Evolutionary conservation across 2,888 invertebrate species (phyloP), one percentile per base, ranked within the genome.

Genomic region (Ditula angustiorana): DNA sequence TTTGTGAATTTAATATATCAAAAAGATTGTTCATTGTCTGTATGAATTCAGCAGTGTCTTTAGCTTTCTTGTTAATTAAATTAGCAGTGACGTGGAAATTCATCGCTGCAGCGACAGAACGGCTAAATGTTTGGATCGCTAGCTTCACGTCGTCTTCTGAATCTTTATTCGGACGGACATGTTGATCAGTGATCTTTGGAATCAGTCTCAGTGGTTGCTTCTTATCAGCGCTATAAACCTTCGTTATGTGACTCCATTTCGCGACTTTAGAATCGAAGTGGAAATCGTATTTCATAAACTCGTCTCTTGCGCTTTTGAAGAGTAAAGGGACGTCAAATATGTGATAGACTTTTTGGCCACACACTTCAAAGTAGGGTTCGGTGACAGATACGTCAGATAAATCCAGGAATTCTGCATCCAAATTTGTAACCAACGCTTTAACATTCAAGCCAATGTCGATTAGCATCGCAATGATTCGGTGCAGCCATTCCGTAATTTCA

Each of bases 251-350:
- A 23, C 21, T 19, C 65, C 61, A 66, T 56, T 68, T 68, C 4
- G 58, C 50, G 2, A 56, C 28, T 44, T 30, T 16, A 10, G 19
- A 19, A 1, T 23, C 61, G 5, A 52, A 41, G 21, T 59, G 16
- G 10, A 62, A 67, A 62, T 73, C 16, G 57, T 50, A 62, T 46
- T 60, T 53, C 26, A 53, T 61, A 0, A 73, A 46, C 13, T 66
- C 65, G 24, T 70, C 65, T 41, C 70, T 44, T 8, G 71, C 57
- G 2, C 26, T 65, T 58, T 61, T 71, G 1, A 69, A 52, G 11
- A 73, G 64, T 53, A 65, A 49, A 5, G 70, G 71, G 2, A 69
- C 66, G 55, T 72, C 68, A 24, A 66, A 71, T 13, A 71, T 66
- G 21, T 69, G 68, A 47, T 63, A 70, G 13, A 71, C 68, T 59